Conservation (phyloP, 2,113 vertebrate species). For the Daphoenositta chrysoptera region DNA sequence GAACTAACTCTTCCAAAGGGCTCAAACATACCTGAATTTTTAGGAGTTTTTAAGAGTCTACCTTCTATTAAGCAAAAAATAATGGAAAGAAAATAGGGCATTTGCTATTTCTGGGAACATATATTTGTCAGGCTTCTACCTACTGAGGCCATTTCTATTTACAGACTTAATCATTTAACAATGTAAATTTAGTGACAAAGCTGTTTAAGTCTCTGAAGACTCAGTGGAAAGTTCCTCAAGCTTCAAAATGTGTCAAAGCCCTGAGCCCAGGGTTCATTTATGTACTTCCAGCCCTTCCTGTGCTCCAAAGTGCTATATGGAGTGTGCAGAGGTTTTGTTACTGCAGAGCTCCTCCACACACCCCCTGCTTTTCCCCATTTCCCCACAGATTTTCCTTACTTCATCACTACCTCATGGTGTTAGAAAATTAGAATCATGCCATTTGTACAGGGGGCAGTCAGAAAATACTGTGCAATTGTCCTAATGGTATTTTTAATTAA, state of each 20-base stretch:
- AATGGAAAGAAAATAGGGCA: background rate
- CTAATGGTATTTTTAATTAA: background rate
- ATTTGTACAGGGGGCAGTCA: background rate
- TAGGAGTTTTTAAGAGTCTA: background rate
- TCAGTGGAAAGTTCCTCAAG: background rate
- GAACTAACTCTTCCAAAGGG: background rate
- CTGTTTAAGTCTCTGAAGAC: background rate
- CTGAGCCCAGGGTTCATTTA: accelerated
- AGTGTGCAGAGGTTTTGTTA: background rate
- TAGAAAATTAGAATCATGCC: background rate
- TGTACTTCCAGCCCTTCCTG: background rate
- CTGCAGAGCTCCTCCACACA: background rate
- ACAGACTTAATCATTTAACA: background rate
- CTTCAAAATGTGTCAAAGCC: background rate
- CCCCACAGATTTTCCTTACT: background rate
- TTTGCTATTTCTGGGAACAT: background rate
- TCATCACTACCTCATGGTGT: accelerated
- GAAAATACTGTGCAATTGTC: background rate
- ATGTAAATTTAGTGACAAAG: background rate
- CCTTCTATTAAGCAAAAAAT: background rate
- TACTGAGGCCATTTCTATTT: background rate
- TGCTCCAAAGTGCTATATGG: background rate
- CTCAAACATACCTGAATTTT: background rate
- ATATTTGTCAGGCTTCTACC: background rate
- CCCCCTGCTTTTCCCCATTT: background rate